Percentiles rank a stretch among this genome's conserved stretches.
Conservation (phyloP, 2,888 invertebrate species). For the Andrena chrysosceles region DNA sequence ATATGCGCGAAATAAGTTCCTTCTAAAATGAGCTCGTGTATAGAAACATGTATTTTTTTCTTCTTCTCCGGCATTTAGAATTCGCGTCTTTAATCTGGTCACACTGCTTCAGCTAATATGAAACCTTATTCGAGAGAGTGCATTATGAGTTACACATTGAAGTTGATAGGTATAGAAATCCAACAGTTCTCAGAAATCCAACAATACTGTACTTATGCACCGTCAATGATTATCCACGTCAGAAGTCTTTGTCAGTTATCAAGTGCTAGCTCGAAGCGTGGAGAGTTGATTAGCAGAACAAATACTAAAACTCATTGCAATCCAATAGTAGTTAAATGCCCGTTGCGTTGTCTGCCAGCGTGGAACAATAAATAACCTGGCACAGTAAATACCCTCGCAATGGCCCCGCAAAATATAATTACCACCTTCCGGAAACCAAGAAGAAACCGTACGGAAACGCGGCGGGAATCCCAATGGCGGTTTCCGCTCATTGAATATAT, state of each 20-base stretch:
- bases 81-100: no score
- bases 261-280: not conserved
- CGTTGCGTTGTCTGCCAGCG: not conserved
- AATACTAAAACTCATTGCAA: not conserved
- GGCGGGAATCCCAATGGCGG: not conserved
- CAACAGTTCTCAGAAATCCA: no score
- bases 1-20: no score
- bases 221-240: not conserved
- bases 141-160: no score
- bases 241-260: not conserved
- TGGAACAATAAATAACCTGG: not conserved
- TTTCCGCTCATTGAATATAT: conserved; percentile 36
- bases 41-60: no score
- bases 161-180: no score
- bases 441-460: conserved; percentile 6
- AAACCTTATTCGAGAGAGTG: no score
- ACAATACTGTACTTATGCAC: not conserved
- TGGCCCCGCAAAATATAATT: conserved; percentile 7
- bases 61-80: no score
- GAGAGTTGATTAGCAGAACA: not conserved
- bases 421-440: not conserved
- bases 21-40: no score
- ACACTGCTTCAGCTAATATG: no score
- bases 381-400: conserved; percentile 2
- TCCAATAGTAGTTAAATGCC: not conserved